Percentiles rank a stretch among this genome's conserved stretches.
phyloP scores from a whole-genome alignment of 2,113 vertebrate species.

The Myrmecobius fasciatus region DNA sequence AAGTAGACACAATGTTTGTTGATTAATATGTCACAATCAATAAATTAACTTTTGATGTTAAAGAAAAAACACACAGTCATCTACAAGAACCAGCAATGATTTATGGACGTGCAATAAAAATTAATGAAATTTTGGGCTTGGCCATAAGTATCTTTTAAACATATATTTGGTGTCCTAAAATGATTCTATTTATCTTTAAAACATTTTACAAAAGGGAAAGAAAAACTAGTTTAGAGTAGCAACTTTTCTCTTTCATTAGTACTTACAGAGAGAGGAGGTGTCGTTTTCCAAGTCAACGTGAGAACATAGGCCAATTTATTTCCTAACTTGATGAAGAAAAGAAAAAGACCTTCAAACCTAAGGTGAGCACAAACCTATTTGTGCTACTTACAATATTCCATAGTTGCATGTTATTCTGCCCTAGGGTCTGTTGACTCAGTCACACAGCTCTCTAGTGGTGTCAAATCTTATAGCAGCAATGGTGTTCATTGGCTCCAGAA shows the following conservation, averaged over 20 bases:
- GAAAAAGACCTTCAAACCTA: not conserved
- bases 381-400: constrained; percentile 21
- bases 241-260: constrained; percentile 9
- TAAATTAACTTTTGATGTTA: constrained; percentile 53
- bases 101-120: constrained; percentile 59
- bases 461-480: constrained; percentile 17
- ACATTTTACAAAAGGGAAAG: constrained; percentile 39
- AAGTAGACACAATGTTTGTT: not conserved
- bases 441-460: constrained; percentile 11
- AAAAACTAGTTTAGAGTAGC: not conserved
- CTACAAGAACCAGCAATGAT: constrained; percentile 54
- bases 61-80: constrained; percentile 21
- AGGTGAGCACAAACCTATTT: constrained; percentile 40
- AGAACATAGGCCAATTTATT: not conserved
- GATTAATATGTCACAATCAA: constrained; percentile 35
- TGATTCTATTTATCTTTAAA: constrained; percentile 17
- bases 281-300: constrained; percentile 19
- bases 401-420: not conserved
- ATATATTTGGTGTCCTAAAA: constrained; percentile 39
- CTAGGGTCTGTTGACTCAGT: not conserved
- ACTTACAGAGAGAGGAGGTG: not conserved
- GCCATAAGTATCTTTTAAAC: constrained; percentile 58
- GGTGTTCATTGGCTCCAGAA: not conserved
- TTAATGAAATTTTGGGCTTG: constrained; percentile 44
- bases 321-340: constrained; percentile 14